Conservation (phyloP, 2,797 vertebrate species). For the Gallinago nigripennis region DNA sequence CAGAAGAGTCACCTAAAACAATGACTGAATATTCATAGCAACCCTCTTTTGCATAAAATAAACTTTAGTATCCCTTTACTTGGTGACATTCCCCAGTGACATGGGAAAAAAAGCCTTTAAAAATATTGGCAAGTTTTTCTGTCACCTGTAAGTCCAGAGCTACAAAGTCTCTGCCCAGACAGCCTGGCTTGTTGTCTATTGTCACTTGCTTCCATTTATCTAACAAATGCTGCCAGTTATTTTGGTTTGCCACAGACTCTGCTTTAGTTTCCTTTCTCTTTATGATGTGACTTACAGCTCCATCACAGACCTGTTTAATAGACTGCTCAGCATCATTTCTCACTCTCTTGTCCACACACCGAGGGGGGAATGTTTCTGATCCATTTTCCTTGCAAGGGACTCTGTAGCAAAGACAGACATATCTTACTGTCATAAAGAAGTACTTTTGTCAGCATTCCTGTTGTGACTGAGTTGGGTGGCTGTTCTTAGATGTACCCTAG, state of each 20-base stretch:
- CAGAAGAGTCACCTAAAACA: not conserved
- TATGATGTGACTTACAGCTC: constrained; percentile 14
- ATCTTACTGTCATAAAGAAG: not conserved
- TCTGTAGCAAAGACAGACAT: not conserved
- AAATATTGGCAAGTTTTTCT: not conserved
- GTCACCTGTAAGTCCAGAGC: not conserved
- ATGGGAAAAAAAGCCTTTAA: not conserved
- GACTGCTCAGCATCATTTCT: constrained; percentile 27
- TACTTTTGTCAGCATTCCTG: not conserved
- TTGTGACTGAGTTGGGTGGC: not conserved
- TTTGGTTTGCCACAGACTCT: constrained; percentile 19
- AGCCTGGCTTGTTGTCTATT: constrained; percentile 13
- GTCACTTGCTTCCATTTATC: constrained; percentile 41
- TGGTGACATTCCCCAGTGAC: not conserved
- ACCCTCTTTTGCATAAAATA: not conserved
- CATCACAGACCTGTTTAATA: constrained; percentile 1
- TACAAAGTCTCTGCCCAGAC: not conserved
- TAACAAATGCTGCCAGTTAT: constrained; percentile 24
- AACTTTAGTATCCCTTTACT: not conserved
- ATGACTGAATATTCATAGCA: not conserved
- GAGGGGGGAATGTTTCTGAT: constrained; percentile 10
- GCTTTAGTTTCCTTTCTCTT: constrained; percentile 20
- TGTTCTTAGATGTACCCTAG: not conserved
- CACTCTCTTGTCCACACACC: not conserved
- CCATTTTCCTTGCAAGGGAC: constrained; percentile 22